Evolutionary conservation across 2,797 vertebrate genomes (phyloP), one percentile per base, ranked within the genome.

Genomic region (Dicrostonyx torquatus): DNA sequence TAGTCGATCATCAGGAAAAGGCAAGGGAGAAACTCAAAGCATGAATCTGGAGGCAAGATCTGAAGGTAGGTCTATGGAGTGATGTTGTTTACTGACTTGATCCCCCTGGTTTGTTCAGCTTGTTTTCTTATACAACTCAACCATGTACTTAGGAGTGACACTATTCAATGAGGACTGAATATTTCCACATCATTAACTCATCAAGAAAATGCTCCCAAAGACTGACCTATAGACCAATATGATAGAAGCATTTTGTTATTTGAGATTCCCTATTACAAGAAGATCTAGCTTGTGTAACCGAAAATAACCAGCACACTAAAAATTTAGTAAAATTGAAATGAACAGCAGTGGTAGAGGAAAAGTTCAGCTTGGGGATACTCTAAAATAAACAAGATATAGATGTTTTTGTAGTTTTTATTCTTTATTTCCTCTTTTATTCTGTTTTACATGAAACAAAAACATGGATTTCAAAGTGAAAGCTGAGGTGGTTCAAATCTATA

Each of bases 321-420:
- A 90, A 43, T 14, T 60, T 94, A 70, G 4, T 80, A 17, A 84
- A 89, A 90, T 64, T 72, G 31, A 92, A 90, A 90, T 70, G 17
- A 90, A 78, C 10, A 94, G 79, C 12, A 94, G 83, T 53, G 58
- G 50, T 53, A 64, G 50, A 12, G 70, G 90, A 92, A 93, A 17
- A 26, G 6, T 40, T 48, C 34, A 66, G 20, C 45, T 79, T 9
- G 68, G 15, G 91, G 31, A 82, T 55, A 75, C n/a, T 22, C 1
- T 24, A 89, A 92, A 91, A 84, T 66, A 26, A 18, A 17, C 17
- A 93, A 3, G 1, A 22, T 34, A 76, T 64, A 70, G 1, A 77
- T 58, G 1, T 68, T 93, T 87, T 7, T 55, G 1, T 68, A 34
- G 10, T 26, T 26, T 70, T 31, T 66, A 17, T 88, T 37, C 5